Conservation (phyloP, 2,888 invertebrate genomes). For the Malachius bipustulatus region DNA sequence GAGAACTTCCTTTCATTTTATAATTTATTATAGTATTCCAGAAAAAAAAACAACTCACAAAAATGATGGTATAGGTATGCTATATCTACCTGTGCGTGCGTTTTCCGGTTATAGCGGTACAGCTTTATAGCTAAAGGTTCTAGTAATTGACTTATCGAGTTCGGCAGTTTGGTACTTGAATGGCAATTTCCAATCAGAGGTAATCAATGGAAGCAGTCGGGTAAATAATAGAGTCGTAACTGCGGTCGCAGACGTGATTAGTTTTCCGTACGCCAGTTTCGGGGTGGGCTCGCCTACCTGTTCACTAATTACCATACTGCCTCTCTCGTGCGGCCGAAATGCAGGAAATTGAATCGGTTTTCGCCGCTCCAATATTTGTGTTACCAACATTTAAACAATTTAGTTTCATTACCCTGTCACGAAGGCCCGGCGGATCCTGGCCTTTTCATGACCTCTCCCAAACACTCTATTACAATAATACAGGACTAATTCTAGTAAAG, state of each 20-base stretch:
- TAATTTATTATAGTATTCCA: too few species aligned
- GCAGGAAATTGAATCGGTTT: conserved; percentile 37
- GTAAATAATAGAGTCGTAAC: conserved; percentile 37
- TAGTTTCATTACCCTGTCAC: conserved; percentile 32
- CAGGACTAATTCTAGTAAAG: too few species aligned
- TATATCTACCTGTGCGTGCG: too few species aligned
- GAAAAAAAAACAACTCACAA: too few species aligned
- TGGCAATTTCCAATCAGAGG: conserved; percentile 23
- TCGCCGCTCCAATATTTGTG: conserved; percentile 34
- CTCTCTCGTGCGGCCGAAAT: conserved; percentile 34
- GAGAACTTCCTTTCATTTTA: too few species aligned
- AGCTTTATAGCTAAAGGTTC: too few species aligned
- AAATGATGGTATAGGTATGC: too few species aligned
- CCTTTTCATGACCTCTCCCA: background rate
- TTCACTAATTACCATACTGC: conserved; percentile 42
- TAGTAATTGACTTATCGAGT: background rate
- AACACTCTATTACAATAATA: background rate
- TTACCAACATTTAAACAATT: conserved; percentile 37
- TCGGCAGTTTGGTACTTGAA: conserved; percentile 13
- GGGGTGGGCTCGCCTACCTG: conserved; percentile 33
- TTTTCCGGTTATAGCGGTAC: too few species aligned
- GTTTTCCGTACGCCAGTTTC: conserved; percentile 28
- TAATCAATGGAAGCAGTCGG: conserved; percentile 32
- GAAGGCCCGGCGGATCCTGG: conserved; percentile 16
- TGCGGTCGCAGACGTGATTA: conserved; percentile 36